These are phyloP conservation scores for Tachina lurida DNA, from an alignment of 2,888 invertebrate genomes.

Conservation along the genomic window DNA sequence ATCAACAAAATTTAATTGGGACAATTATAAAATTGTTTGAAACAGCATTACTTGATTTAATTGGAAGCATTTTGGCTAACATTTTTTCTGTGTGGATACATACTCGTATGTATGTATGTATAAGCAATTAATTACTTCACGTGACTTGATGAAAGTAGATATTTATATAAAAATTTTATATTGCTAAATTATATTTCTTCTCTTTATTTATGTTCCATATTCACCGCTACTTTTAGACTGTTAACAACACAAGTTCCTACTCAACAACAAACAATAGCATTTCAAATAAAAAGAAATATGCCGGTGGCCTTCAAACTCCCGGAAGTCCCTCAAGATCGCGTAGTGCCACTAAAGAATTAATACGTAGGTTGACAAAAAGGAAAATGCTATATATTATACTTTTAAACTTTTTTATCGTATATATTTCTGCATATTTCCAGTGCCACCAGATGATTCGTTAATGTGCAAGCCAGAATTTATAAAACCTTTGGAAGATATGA, in stretches of 20 bases:
- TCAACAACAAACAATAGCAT: constrained; percentile 73
- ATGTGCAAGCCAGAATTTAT: constrained; percentile 95
- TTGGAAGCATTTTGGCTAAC: too few species aligned
- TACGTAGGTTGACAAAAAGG: constrained; percentile 81
- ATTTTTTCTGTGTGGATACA: too few species aligned
- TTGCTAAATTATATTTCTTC: not conserved
- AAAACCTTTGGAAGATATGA: constrained; percentile 88
- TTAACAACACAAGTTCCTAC: constrained; percentile 78
- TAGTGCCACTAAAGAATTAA: constrained; percentile 94
- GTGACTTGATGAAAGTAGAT: too few species aligned
- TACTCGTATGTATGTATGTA: too few species aligned
- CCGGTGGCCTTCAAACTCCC: constrained; percentile 85
- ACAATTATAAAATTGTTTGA: too few species aligned
- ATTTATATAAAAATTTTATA: too few species aligned
- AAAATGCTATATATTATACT: not conserved
- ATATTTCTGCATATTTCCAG: constrained; percentile 83
- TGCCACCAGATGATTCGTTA: constrained; percentile 92
- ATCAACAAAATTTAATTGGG: too few species aligned
- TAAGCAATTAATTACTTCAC: too few species aligned
- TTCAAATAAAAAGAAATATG: constrained; percentile 86
- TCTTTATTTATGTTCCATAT: not conserved
- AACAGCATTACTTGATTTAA: too few species aligned
- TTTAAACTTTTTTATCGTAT: too few species aligned
- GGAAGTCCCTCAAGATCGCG: constrained; percentile 94
- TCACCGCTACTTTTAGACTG: constrained; percentile 73